A percentile compares a stretch with the other conserved stretches of the same genome.
These are phyloP conservation scores for Drosophila stalkeri DNA, from an alignment of 2,888 invertebrate species.

Conservation along the genomic window DNA sequence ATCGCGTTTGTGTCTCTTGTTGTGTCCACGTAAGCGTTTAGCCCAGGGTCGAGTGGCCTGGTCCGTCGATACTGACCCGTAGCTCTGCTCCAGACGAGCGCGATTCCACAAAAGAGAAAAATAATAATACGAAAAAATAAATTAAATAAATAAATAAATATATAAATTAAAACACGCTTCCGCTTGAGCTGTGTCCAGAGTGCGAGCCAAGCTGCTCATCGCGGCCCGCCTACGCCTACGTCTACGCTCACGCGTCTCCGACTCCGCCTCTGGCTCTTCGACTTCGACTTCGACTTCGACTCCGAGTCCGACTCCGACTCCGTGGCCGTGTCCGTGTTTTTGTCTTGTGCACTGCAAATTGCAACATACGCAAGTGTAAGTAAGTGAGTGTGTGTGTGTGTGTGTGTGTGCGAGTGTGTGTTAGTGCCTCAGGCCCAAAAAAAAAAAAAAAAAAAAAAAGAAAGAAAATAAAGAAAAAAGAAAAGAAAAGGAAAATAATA, in stretches of 20 bases:
- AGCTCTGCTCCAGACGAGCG: slow-evolving; percentile 17
- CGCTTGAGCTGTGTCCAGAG: slow-evolving; percentile 1
- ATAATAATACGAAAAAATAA: not conserved
- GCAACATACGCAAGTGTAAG: slow-evolving; percentile 33
- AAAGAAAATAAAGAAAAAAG: not conserved
- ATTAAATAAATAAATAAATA: not conserved
- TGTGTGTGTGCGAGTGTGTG: slow-evolving; percentile 2
- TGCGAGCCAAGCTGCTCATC: slow-evolving; percentile 5
- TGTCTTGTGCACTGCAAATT: slow-evolving; percentile 26
- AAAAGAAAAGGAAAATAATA: slow-evolving; percentile 24
- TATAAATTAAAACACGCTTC: slow-evolving; percentile 6
- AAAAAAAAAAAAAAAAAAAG: not conserved
- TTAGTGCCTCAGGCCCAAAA: slow-evolving; percentile 16
- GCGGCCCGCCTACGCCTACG: slow-evolving; percentile 14
- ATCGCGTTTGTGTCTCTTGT: slow-evolving; percentile 68
- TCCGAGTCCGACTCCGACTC: not conserved
- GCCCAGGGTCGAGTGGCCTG: slow-evolving; percentile 27
- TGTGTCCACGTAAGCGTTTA: slow-evolving; percentile 33
- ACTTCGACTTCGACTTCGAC: not conserved
- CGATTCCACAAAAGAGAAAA: not conserved
- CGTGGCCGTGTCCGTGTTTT: not conserved
- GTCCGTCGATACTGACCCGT: slow-evolving; percentile 24
- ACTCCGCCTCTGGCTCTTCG: not conserved
- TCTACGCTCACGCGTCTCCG: not conserved
- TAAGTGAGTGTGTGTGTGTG: slow-evolving; percentile 17